These are phyloP conservation scores for Lasioglossum oenotherae DNA, from an alignment of 2,888 invertebrate genomes.

Conservation along the genomic window DNA sequence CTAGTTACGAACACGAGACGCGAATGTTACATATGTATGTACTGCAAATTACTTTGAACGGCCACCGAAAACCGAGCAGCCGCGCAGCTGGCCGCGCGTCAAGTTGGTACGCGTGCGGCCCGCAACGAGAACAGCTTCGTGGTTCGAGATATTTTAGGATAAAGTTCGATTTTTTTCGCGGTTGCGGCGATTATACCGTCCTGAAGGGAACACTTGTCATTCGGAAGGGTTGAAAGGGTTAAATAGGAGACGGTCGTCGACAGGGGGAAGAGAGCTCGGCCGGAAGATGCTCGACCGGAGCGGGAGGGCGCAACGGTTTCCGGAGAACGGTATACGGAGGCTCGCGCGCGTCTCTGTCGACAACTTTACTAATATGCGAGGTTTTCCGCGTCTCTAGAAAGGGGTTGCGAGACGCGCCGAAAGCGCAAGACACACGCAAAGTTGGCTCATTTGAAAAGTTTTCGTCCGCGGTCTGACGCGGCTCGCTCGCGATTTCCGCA, in stretches of 20 bases:
- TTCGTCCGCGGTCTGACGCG: slow-evolving; percentile 49
- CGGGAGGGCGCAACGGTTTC: not conserved
- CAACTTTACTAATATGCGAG: slow-evolving; percentile 83
- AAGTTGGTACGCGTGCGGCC: not conserved
- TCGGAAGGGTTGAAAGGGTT: slow-evolving; percentile 28
- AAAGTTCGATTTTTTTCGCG: not conserved
- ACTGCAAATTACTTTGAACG: not conserved
- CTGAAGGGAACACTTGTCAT: not conserved
- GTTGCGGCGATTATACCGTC: not conserved
- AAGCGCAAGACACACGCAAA: slow-evolving; percentile 84
- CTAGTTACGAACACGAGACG: no score
- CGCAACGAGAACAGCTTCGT: not conserved
- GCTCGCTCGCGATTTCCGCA: slow-evolving; percentile 64
- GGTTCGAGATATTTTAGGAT: not conserved
- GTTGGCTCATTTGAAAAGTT: slow-evolving; percentile 83
- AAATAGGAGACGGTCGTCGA: not conserved
- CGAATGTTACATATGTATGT: not conserved
- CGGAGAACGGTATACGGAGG: slow-evolving; percentile 37
- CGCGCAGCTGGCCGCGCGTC: not conserved
- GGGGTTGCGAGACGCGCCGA: slow-evolving; percentile 75
- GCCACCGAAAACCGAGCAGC: not conserved
- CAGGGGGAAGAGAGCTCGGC: not conserved
- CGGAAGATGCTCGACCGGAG: slow-evolving; percentile 39
- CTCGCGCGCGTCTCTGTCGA: slow-evolving; percentile 67
- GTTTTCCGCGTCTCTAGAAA: slow-evolving; percentile 65